These are phyloP conservation scores for Lacerta agilis DNA, from an alignment of 2,797 vertebrate species.

Conservation along the genomic window DNA sequence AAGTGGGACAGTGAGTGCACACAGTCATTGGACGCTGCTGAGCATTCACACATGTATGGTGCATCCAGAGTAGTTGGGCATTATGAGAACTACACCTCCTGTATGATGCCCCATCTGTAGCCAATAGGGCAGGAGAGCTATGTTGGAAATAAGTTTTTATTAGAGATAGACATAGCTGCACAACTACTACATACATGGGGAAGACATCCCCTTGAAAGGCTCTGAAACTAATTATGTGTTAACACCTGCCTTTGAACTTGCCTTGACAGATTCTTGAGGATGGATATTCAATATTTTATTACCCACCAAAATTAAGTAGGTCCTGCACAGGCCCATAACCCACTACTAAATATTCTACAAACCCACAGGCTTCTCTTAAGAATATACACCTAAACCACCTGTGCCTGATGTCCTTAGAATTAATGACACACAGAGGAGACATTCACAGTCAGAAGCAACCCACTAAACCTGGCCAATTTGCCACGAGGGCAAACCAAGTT, in stretches of 20 bases:
- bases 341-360: background rate
- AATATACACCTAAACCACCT: background rate
- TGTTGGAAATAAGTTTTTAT: background rate
- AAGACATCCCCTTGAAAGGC: background rate
- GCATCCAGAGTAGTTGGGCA: background rate
- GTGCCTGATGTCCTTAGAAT: background rate
- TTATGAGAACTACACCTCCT: background rate
- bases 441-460: background rate
- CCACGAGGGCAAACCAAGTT: background rate
- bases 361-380: background rate
- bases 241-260: background rate
- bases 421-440: background rate
- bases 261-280: background rate
- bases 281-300: background rate
- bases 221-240: background rate
- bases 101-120: background rate
- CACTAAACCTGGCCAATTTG: background rate
- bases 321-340: background rate
- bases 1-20: background rate
- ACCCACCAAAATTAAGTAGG: background rate
- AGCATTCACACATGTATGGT: background rate
- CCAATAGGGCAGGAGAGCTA: accelerated
- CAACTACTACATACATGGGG: background rate
- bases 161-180: background rate
- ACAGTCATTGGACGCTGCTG: background rate